phyloP scores from a whole-genome alignment of 2,888 invertebrate species.

The Brachyopa scutellaris region DNA sequence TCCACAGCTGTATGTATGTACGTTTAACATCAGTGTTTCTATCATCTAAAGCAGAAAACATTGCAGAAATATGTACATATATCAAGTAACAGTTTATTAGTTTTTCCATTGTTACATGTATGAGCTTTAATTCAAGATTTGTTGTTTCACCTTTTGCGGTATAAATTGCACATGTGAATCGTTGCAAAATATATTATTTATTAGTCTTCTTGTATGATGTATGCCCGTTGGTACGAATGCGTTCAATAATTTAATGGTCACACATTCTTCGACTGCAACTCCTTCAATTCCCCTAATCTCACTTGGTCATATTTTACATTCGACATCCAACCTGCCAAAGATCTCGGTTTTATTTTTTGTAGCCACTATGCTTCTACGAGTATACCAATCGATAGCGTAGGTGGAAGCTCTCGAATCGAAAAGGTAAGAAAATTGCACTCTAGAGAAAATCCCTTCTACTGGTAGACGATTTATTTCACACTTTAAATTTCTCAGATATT shows the following conservation, averaged over 20 bases:
- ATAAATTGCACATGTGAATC: background rate
- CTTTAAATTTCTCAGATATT: background rate
- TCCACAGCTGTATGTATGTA: no score
- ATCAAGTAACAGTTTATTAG: no score
- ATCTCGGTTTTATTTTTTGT: conserved; percentile 11
- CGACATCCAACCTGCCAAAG: conserved; percentile 1
- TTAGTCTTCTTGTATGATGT: background rate
- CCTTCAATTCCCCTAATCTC: conserved; percentile 27
- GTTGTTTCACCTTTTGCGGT: no score
- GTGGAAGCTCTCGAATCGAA: background rate
- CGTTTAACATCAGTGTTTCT: no score
- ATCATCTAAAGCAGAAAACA: no score
- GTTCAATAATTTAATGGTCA: conserved; percentile 28
- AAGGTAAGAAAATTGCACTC: conserved; percentile 32
- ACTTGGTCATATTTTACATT: conserved; percentile 34
- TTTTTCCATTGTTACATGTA: no score
- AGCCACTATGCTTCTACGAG: no score
- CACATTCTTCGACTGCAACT: conserved; percentile 6
- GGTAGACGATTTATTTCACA: conserved; percentile 27
- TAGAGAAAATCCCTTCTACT: conserved; percentile 10
- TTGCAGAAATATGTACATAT: no score
- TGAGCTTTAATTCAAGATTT: no score
- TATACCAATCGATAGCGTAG: conserved; percentile 9
- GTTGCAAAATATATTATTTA: background rate
- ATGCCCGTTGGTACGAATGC: background rate